Percentiles rank a stretch among this genome's conserved stretches.
Conservation (phyloP, 2,797 vertebrate species). For the Dermochelys coriacea region DNA sequence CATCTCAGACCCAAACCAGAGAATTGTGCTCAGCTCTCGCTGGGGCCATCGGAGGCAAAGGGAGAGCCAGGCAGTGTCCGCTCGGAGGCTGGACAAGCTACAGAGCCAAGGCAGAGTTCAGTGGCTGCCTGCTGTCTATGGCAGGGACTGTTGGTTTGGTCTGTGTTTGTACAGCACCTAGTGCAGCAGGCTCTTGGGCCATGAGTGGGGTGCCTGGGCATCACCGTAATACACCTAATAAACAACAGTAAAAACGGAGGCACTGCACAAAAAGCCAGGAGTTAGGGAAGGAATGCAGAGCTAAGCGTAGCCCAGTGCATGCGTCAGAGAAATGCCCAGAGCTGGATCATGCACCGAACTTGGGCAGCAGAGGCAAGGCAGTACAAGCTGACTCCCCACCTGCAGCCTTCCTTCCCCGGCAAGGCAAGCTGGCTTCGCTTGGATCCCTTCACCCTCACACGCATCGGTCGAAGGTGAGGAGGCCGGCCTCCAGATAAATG, state of each 20-base stretch:
- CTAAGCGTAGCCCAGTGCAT: background rate
- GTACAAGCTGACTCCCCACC: no score
- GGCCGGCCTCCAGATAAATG: no score
- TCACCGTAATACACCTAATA: background rate
- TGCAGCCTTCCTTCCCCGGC: no score
- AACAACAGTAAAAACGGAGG: background rate
- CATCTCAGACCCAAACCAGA: background rate
- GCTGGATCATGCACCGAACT: background rate
- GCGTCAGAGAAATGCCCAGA: background rate
- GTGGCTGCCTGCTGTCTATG: background rate
- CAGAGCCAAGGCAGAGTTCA: background rate
- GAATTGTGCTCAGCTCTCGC: background rate
- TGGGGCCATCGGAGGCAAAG: no score
- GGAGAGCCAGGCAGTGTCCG: background rate
- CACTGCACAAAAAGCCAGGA: background rate
- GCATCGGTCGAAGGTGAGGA: no score
- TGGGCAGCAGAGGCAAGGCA: background rate
- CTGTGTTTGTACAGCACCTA: background rate
- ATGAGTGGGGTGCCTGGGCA: background rate
- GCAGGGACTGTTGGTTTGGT: background rate
- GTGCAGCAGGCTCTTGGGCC: background rate
- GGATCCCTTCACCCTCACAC: background rate
- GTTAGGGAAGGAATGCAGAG: background rate
- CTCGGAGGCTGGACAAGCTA: background rate
- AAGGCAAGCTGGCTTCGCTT: no score